These are phyloP conservation scores for Nebria ingens DNA, from an alignment of 1,140 invertebrate species.

Conservation along the genomic window DNA sequence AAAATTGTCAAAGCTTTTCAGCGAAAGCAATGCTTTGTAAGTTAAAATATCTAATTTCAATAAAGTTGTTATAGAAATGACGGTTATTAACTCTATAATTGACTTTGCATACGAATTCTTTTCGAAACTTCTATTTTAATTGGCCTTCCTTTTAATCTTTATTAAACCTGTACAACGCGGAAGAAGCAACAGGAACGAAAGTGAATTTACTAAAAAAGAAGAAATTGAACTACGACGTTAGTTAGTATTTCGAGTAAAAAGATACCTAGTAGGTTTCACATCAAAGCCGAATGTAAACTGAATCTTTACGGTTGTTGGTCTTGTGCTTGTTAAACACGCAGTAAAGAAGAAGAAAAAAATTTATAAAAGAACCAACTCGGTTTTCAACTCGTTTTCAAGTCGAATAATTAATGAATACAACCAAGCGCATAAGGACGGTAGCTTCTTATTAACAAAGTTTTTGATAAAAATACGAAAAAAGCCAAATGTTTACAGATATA, in stretches of 20 bases:
- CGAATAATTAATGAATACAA: not conserved
- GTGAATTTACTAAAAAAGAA: not conserved
- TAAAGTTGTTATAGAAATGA: no score
- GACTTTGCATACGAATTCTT: no score
- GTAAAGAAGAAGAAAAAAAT: no score
- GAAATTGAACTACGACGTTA: not conserved
- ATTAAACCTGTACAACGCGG: no score
- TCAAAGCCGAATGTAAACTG: not conserved
- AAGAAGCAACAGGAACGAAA: not conserved
- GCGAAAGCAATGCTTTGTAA: no score
- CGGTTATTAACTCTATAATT: no score
- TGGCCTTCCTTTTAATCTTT: not conserved
- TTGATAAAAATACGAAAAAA: not conserved
- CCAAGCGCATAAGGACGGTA: not conserved
- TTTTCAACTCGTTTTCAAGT: not conserved
- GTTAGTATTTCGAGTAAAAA: not conserved
- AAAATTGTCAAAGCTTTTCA: no score
- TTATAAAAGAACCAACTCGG: no score
- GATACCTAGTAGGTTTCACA: not conserved
- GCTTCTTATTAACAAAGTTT: not conserved
- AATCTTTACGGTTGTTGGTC: not conserved
- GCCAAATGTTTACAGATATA: not conserved
- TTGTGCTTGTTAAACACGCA: not conserved
- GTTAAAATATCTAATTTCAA: no score
- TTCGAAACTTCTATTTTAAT: no score